A percentile compares a stretch with the other conserved stretches of the same genome.
These are phyloP conservation scores for Emydocephalus ijimae DNA, from an alignment of 2,113 vertebrate species.

Conservation along the genomic window DNA sequence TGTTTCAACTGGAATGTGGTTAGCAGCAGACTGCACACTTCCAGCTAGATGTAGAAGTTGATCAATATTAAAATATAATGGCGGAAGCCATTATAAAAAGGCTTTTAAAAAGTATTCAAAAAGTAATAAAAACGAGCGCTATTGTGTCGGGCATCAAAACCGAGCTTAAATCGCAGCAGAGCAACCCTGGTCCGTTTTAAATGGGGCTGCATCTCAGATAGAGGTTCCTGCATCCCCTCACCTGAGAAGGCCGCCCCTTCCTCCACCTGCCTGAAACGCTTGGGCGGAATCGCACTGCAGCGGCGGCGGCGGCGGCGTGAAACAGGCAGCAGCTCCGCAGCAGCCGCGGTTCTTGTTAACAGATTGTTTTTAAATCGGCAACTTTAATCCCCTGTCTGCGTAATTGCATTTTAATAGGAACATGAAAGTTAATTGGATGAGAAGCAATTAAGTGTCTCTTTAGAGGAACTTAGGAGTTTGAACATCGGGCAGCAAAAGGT, in stretches of 20 bases:
- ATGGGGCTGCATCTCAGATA: neutral
- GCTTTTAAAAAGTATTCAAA: neutral
- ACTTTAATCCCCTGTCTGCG: slow-evolving; percentile 27
- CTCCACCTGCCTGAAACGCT: neutral
- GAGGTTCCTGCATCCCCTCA: neutral
- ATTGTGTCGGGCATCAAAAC: neutral
- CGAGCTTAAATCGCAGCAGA: slow-evolving; percentile 27
- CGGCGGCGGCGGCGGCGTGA: slow-evolving; percentile 31
- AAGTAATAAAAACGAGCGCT: neutral
- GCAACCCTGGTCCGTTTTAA: too few species aligned
- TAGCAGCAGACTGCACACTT: slow-evolving; percentile 22
- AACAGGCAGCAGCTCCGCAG: slow-evolving; percentile 35
- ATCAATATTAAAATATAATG: neutral
- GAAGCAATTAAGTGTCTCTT: slow-evolving; percentile 36
- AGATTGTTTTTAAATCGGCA: slow-evolving; percentile 13
- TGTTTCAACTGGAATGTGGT: neutral
- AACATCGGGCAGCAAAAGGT: neutral
- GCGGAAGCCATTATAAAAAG: neutral
- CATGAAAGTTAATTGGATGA: slow-evolving; percentile 30
- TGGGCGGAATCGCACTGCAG: neutral
- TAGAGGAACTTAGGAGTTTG: slow-evolving; percentile 30
- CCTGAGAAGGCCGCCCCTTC: neutral
- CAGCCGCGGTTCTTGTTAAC: slow-evolving; percentile 32
- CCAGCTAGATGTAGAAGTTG: neutral
- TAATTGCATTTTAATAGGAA: slow-evolving; percentile 10